These are phyloP conservation scores for Chrysocyon brachyurus DNA, from an alignment of 2,797 vertebrate genomes.

Conservation along the genomic window DNA sequence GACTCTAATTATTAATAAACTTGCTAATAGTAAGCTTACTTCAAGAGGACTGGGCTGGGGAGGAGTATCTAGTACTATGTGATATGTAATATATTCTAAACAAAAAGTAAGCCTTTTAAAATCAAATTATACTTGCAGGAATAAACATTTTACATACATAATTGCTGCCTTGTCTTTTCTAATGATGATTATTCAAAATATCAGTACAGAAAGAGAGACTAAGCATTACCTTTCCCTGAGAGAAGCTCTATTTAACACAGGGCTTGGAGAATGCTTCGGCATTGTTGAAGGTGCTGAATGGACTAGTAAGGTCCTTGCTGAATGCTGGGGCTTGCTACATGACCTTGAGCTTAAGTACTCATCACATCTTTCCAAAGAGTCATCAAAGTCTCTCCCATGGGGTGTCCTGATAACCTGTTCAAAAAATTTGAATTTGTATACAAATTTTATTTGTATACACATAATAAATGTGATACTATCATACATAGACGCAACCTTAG, in stretches of 20 bases:
- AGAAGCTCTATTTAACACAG: slow-evolving; percentile 90
- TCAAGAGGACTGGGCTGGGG: neutral
- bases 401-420: slow-evolving; percentile 86
- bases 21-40: slow-evolving; percentile 22
- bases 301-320: slow-evolving; percentile 73
- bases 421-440: slow-evolving; percentile 28
- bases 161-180: slow-evolving; percentile 33
- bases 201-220: slow-evolving; percentile 23
- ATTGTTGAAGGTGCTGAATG: slow-evolving; percentile 83
- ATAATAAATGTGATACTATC: neutral
- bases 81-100: slow-evolving; percentile 18
- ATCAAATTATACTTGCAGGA: slow-evolving; percentile 47
- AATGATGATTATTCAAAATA: slow-evolving; percentile 65
- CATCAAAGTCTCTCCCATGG: slow-evolving; percentile 82
- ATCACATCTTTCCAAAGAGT: slow-evolving; percentile 83
- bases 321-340: slow-evolving; percentile 69
- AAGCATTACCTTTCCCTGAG: slow-evolving; percentile 94
- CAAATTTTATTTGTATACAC: neutral
- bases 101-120: slow-evolving; percentile 59
- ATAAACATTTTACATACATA: slow-evolving; percentile 11
- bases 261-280: slow-evolving; percentile 87
- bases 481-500: neutral
- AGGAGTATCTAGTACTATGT: neutral
- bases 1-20: slow-evolving; percentile 43
- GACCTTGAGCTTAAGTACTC: slow-evolving; percentile 78